A percentile compares a stretch with the other conserved stretches of the same genome.
Conservation (phyloP, 1,140 invertebrate genomes). For the Zaprionus ornatus region DNA sequence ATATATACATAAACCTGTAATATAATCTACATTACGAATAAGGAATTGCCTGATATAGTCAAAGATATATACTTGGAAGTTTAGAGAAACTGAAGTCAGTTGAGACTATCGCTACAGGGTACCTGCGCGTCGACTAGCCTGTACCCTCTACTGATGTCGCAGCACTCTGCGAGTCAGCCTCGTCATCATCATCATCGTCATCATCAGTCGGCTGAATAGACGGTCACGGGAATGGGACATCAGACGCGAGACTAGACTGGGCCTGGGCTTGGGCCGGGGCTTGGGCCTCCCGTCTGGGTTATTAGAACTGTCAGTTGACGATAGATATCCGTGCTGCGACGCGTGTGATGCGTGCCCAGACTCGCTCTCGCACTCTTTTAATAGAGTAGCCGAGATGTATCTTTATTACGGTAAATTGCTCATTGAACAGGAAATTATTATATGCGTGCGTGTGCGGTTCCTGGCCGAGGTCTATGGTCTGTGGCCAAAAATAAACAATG, state of each 20-base stretch:
- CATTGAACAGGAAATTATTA: conserved; percentile 83
- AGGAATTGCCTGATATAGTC: too few species aligned
- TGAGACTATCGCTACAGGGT: not conserved
- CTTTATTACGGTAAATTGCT: conserved; percentile 79
- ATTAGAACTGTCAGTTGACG: conserved; percentile 18
- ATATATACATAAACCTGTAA: too few species aligned
- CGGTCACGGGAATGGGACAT: not conserved
- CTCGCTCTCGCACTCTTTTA: conserved; percentile 22
- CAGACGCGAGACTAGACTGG: not conserved
- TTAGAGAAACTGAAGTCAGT: too few species aligned
- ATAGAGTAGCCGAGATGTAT: conserved; percentile 73
- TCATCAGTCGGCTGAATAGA: conserved; percentile 1
- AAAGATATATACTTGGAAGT: too few species aligned
- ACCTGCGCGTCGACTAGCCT: not conserved
- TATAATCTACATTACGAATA: too few species aligned
- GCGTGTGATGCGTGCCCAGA: conserved; percentile 11
- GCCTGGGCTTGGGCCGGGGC: not conserved
- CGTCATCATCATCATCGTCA: conserved; percentile 12
- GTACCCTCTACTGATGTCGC: not conserved
- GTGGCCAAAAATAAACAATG: conserved; percentile 24
- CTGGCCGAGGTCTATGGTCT: not conserved
- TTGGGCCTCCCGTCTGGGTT: conserved; percentile 17
- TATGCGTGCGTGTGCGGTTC: conserved; percentile 53
- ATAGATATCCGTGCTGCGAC: conserved; percentile 33
- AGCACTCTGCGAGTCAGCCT: conserved; percentile 20